These are phyloP conservation scores for Percopsis transmontana DNA, from an alignment of 2,113 vertebrate genomes.

Conservation along the genomic window DNA sequence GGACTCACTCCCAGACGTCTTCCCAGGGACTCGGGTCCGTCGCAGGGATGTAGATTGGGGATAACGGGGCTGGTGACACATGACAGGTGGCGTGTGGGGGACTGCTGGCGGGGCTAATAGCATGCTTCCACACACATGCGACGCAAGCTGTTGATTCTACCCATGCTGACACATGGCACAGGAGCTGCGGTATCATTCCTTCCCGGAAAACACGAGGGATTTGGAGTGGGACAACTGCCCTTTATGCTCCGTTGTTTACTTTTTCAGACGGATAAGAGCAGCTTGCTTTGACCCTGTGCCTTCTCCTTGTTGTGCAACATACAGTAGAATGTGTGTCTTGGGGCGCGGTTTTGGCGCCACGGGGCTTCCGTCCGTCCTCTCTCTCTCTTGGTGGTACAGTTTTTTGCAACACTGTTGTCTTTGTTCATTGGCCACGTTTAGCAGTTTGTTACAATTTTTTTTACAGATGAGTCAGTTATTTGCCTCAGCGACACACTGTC, in stretches of 20 bases:
- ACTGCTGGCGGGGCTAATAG: slow-evolving; percentile 19
- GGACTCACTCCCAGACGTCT: no score
- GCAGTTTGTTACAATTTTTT: slow-evolving; percentile 69
- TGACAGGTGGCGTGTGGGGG: slow-evolving; percentile 13
- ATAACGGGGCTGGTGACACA: slow-evolving; percentile 13
- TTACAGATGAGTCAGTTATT: slow-evolving; percentile 71
- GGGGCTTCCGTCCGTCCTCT: slow-evolving; percentile 38
- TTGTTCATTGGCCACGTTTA: slow-evolving; percentile 73
- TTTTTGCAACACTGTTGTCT: slow-evolving; percentile 53
- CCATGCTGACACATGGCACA: no score
- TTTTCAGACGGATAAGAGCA: slow-evolving; percentile 27
- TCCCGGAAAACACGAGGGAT: no score
- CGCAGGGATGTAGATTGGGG: background rate
- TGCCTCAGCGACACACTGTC: slow-evolving; percentile 57
- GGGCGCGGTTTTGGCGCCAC: slow-evolving; percentile 29
- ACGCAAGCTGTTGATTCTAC: slow-evolving; percentile 11
- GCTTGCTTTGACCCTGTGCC: slow-evolving; percentile 53
- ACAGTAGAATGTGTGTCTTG: slow-evolving; percentile 52
- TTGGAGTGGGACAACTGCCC: no score
- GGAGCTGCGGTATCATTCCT: no score
- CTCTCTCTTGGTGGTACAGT: slow-evolving; percentile 50
- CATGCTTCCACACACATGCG: background rate
- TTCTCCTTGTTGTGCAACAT: slow-evolving; percentile 44
- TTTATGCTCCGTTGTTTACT: no score
- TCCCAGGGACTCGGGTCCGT: no score